phyloP scores from a whole-genome alignment of 2,888 invertebrate genomes.

The Myopa testacea region DNA sequence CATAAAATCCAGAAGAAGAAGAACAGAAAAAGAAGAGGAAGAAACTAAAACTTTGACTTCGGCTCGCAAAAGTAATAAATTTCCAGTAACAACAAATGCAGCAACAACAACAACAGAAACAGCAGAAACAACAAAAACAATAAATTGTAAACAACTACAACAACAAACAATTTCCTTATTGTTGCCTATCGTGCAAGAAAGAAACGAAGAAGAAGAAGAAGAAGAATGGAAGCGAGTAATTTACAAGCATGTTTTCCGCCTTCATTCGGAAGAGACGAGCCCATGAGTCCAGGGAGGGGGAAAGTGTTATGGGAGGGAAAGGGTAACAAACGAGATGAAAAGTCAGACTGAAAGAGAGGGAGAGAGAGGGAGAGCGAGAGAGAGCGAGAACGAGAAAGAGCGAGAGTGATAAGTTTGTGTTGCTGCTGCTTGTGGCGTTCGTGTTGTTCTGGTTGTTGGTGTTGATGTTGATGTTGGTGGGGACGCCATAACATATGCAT shows the following conservation, averaged over 20 bases:
- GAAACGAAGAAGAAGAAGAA: neutral
- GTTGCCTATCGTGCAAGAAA: slow-evolving; percentile 4
- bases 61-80: slow-evolving; percentile 42
- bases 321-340: no score
- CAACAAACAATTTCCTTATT: slow-evolving; percentile 27
- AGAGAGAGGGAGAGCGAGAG: no score
- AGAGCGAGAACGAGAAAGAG: neutral
- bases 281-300: no score
- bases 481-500: slow-evolving; percentile 23
- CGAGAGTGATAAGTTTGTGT: neutral
- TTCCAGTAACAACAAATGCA: slow-evolving; percentile 41
- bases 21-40: neutral
- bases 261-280: neutral
- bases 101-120: slow-evolving; percentile 11
- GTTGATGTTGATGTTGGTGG: neutral
- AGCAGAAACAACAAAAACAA: slow-evolving; percentile 5
- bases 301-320: no score
- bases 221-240: neutral
- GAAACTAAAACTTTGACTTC: neutral
- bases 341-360: no score
- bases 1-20: neutral
- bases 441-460: neutral
- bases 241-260: neutral
- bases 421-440: neutral
- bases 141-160: neutral